Evolutionary conservation across 2,113 vertebrate genomes (phyloP), one percentile per base, ranked within the genome.

Genomic region (Corythornis vintsioides): DNA sequence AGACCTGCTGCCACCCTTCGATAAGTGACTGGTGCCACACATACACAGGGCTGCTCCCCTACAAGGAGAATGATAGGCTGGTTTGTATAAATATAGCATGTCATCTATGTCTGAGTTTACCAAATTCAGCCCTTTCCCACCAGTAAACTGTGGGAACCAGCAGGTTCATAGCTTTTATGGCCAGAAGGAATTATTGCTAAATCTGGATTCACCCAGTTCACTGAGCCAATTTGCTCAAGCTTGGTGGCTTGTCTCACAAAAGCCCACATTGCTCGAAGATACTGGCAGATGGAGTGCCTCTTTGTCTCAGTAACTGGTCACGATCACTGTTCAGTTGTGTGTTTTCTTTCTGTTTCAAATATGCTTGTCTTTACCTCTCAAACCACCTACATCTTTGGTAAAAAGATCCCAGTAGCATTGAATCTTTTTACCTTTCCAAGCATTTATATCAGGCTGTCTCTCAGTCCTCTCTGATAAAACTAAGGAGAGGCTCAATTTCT

Each of bases 51-150:
- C 64, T 89, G 63, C 59, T 87, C 42, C 81, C 60, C 40, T 91
- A 80, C 64, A 90, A 87, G 86, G 71, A 82, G 17, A 93, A 55
- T 1, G 1, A 31, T 66, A 31, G 28, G 5, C n/a, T 56, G 66
- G 18, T 87, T 71, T 87, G 78, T 92, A 16, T 83, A 94, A 95
- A 94, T 79, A 92, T 82, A 92, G 82, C 60, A n/a, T 2, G 3
- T 1, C 81, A 56, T 87, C 61, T 79, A 69, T 82, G 90, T 83
- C 84, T 45, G 50, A 50, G 66, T 94, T 92, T 76, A 83, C 81
- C 56, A 87, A 76, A 89, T 66, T 60, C 59, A 31, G 81, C 52
- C 63, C 26, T 96, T 96, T 96, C 93, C 69, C 88, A 94, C 83
- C 6, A 7, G n/a, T 72, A 77, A 88, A 69, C 45, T 72, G 52